Base-by-base conservation (phyloP, 2,113 vertebrate species). In the Heteronetta atricapilla region DNA sequence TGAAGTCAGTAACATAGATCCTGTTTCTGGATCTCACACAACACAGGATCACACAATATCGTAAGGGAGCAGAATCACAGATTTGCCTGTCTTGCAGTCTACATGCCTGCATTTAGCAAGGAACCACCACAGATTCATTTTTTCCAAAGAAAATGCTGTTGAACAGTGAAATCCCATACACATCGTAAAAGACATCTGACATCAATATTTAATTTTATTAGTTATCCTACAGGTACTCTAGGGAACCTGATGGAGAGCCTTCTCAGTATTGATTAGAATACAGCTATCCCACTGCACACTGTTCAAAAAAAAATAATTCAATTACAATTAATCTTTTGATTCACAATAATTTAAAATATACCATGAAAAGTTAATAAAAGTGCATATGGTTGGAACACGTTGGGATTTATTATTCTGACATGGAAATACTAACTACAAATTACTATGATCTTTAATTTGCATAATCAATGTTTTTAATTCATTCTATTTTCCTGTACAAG, bases 151-250 rank as follows among this genome's bases (percentile, higher is more conserved):
- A 94, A 86, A 92, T 23, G 50, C 86, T 42, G 72, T n/a, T 53
- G 77, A 63, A 77, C 34, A 86, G n/a, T 55, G 79, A 89, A 93
- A 94, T 77, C 75, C 74, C 90, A 91, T 56, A 82, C 78, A 94
- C 82, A 60, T 97, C 8, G 82, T 97, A 97, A 97, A 96, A 94
- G 90, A 93, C 76, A 34, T 82, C 90, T 95, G 95, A 83, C 94
- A 92, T 97, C 97, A 96, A 92, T 97, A 97, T 90, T 96, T 97
- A 96, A 98, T 96, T 96, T 97, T 97, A 97, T 97, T 97, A 97
- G 95, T 96, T 96, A 97, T 96, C 91, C 97, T 94, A 90, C 82
- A 70, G 83, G 77, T 97, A 89, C 78, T 95, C 94, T 81, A 28
- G 89, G 96, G 96, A 94, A 84, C 69, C 82, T 53, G 95, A 95